These are phyloP conservation scores for Sinocyclocheilus maitianheensis DNA, from an alignment of 2,113 vertebrate genomes.

Conservation along the genomic window DNA sequence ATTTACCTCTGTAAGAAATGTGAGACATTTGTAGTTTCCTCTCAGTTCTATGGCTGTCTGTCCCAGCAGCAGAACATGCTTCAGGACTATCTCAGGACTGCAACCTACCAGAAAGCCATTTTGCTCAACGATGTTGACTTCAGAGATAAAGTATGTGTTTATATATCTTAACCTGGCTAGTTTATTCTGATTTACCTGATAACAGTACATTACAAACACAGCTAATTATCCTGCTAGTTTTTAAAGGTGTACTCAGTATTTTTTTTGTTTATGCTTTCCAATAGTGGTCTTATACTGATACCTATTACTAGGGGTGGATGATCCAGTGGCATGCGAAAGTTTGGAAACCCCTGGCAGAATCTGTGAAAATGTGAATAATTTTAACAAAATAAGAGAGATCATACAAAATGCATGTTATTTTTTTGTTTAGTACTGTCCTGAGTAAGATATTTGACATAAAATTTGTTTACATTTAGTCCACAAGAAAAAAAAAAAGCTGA, in stretches of 20 bases:
- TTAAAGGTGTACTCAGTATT: neutral
- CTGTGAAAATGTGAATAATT: no score
- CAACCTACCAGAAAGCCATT: conserved; percentile 79
- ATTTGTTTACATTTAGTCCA: no score
- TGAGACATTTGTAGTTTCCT: conserved; percentile 38
- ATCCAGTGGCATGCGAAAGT: neutral
- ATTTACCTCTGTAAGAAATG: neutral
- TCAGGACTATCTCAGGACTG: conserved; percentile 79
- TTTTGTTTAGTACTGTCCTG: no score
- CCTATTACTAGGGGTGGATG: neutral
- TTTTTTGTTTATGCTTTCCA: neutral
- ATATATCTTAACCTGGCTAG: neutral
- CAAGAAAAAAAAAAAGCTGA: no score
- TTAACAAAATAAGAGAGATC: no score
- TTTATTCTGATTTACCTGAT: neutral
- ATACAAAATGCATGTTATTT: no score
- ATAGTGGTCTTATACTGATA: neutral
- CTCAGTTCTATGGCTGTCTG: conserved; percentile 78
- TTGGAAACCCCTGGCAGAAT: no score
- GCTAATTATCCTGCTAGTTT: neutral
- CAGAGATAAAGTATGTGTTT: conserved; percentile 76
- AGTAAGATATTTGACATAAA: no score
- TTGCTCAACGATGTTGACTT: conserved; percentile 81
- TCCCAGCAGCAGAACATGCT: conserved; percentile 81
- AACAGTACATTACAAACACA: neutral